phyloP scores from a whole-genome alignment of 2,797 vertebrate species.

The Microtus agrestis region DNA sequence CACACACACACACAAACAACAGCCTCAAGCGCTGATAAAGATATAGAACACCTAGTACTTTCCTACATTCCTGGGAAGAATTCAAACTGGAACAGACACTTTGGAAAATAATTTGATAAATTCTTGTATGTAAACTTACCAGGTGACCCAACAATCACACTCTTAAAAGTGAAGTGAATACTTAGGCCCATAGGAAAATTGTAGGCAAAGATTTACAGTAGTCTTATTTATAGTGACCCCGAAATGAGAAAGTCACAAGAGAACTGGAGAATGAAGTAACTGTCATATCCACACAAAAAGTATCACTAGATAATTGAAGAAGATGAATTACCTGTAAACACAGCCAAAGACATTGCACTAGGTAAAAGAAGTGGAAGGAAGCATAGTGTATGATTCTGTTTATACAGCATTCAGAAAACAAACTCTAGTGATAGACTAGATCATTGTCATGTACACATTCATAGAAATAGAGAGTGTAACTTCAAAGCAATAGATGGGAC shows the following conservation, averaged over 20 bases:
- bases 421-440: background rate
- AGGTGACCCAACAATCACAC: background rate
- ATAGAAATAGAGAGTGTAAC: background rate
- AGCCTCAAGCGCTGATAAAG: background rate
- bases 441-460: no score
- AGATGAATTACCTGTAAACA: background rate
- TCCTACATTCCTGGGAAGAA: background rate
- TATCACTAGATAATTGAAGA: background rate
- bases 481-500: background rate
- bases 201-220: background rate
- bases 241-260: background rate
- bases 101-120: background rate
- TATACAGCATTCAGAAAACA: background rate
- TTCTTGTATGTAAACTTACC: background rate
- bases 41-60: background rate
- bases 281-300: background rate
- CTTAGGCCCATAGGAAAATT: background rate
- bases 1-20: background rate
- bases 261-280: background rate
- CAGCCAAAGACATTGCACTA: background rate
- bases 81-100: background rate
- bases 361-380: background rate
- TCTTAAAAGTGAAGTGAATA: constrained; percentile 16
- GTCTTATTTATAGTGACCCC: background rate
- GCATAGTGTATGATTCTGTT: background rate